Base-by-base conservation (phyloP, 2,113 vertebrate genomes). In the Grallaria varia region DNA sequence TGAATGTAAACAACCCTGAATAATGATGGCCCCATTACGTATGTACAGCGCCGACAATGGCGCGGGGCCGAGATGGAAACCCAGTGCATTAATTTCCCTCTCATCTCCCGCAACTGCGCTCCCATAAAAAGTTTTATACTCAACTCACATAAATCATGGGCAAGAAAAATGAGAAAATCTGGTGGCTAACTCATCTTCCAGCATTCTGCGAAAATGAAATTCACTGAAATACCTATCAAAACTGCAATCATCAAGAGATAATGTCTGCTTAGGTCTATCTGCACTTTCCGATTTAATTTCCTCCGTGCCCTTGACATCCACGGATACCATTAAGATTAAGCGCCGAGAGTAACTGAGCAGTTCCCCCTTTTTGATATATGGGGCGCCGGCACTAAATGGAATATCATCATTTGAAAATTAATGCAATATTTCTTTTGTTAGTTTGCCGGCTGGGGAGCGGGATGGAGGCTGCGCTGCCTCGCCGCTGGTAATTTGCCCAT, bases 221-320 rank as follows among this genome's bases (percentile, higher is more conserved):
- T 99, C 99, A 99, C 98, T 99, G 99, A 98, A 99, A 99, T 99
- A 99, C 99, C 99, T 99, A 99, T 99, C 99, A 99, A 99, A 99
- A 99, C 99, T 98, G 99, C 99, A 99, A 99, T 99, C 99, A 99
- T 98, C 99, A 98, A 98, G 98, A 99, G 99, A 99, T 99, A 99
- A 99, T 99, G 99, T 99, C 99, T 99, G 98, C 99, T 99, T 99
- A 99, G 99, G 99, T 99, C 99, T 99, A 99, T 99, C 99, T 99
- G 99, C 99, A 99, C 99, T 99, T 99, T 99, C 99, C 99, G 99
- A 99, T 99, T 99, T 99, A 99, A 99, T 99, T 99, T 99, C 99
- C 99, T 99, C 99, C 99, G 98, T 99, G 99, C 99, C 99, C 99
- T 99, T 99, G 99, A 99, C 99, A 99, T 99, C 99, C 99, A 99